A percentile compares a stretch with the other conserved stretches of the same genome.
phyloP scores from a whole-genome alignment of 1,140 invertebrate genomes.

The Drosophila albomicans region DNA sequence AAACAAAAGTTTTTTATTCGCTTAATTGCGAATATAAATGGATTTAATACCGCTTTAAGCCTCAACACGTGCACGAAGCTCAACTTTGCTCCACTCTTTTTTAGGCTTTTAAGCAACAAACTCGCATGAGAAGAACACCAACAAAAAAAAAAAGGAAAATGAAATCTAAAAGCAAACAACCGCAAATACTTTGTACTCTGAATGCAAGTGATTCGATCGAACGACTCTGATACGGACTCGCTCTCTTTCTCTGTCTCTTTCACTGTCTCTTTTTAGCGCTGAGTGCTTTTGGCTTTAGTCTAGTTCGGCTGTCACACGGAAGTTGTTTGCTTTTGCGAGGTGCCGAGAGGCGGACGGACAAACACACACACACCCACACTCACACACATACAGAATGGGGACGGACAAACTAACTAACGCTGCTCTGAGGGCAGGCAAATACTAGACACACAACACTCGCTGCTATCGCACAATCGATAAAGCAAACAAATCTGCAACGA shows the following conservation, averaged over 20 bases:
- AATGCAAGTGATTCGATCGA: slow-evolving; percentile 15
- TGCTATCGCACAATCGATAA: slow-evolving; percentile 59
- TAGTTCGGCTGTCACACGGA: slow-evolving; percentile 26
- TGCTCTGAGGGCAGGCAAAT: slow-evolving; percentile 37
- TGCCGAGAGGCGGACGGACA: slow-evolving; percentile 36
- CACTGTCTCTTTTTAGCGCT: not conserved
- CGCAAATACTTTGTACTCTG: slow-evolving; percentile 8
- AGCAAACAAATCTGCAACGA: slow-evolving; percentile 54
- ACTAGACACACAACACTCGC: slow-evolving; percentile 14
- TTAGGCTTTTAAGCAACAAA: slow-evolving; percentile 8
- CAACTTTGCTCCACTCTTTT: not conserved
- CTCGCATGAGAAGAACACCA: slow-evolving; percentile 3
- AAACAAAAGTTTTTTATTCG: not conserved
- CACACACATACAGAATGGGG: not conserved
- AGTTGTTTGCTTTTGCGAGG: slow-evolving; percentile 61
- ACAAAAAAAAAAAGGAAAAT: too few species aligned
- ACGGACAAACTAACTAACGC: slow-evolving; percentile 24
- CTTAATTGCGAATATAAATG: slow-evolving; percentile 5
- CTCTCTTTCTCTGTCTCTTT: not conserved
- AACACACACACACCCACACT: not conserved
- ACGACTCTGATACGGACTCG: slow-evolving; percentile 9
- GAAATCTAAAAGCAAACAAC: slow-evolving; percentile 15
- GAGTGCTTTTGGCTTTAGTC: slow-evolving; percentile 29
- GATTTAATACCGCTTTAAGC: slow-evolving; percentile 6
- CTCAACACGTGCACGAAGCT: not conserved